Conservation (phyloP, 2,797 vertebrate genomes). For the Malacoctenus gilli region DNA sequence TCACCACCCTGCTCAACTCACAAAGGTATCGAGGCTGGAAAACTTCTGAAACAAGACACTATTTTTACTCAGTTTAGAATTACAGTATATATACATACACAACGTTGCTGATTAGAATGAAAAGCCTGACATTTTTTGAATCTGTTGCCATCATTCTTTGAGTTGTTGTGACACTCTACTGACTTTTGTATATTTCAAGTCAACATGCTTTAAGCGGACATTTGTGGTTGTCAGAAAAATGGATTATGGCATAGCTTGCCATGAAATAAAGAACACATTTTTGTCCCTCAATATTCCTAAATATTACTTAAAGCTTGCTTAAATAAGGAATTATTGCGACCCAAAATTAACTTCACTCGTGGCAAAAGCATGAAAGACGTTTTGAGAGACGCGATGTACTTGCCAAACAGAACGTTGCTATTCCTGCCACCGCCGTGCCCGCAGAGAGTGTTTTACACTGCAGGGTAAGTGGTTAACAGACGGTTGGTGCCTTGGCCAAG, state of each 20-base stretch:
- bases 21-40: conserved; percentile 5
- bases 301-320: conserved; percentile 15
- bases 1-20: conserved; percentile 8
- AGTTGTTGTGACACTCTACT: too few species aligned
- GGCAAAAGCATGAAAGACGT: conserved; percentile 23
- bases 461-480: conserved; percentile 33
- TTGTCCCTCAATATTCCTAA: not conserved
- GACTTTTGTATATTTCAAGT: too few species aligned
- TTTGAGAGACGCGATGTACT: conserved; percentile 34
- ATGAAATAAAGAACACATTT: not conserved
- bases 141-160: too few species aligned
- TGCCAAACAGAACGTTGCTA: conserved; percentile 34
- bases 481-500: conserved; percentile 27
- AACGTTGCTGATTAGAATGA: too few species aligned
- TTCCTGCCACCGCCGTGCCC: conserved; percentile 29
- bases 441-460: conserved; percentile 37
- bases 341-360: conserved; percentile 19
- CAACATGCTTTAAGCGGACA: not conserved
- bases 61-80: too few species aligned
- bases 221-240: not conserved
- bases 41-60: conserved; percentile 1
- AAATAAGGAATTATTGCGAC: conserved; percentile 10
- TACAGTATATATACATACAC: too few species aligned
- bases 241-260: not conserved
- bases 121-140: too few species aligned